These are phyloP conservation scores for Perccottus glenii DNA, from an alignment of 2,113 vertebrate genomes.

Conservation along the genomic window DNA sequence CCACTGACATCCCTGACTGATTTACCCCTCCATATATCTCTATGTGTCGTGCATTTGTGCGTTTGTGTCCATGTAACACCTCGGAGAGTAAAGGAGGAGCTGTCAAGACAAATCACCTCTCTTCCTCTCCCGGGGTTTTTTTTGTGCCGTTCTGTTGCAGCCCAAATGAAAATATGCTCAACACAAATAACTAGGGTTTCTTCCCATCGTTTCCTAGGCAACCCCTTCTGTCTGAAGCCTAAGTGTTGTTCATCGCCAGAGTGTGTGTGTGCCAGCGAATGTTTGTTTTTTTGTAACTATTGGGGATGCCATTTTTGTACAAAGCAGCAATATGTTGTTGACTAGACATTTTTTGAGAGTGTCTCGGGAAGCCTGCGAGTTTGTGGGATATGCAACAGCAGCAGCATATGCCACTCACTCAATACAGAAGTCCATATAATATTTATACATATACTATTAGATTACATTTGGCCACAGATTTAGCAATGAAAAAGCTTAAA, in stretches of 20 bases:
- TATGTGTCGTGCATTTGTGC: slow-evolving; percentile 30
- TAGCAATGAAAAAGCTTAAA: neutral
- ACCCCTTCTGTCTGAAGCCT: slow-evolving; percentile 74
- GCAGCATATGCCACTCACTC: neutral
- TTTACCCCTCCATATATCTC: slow-evolving; percentile 40
- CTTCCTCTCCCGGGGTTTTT: slow-evolving; percentile 64
- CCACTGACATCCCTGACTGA: slow-evolving; percentile 54
- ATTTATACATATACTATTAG: neutral
- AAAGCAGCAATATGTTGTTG: slow-evolving; percentile 43
- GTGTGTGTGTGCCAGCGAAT: slow-evolving; percentile 45
- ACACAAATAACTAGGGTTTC: slow-evolving; percentile 77
- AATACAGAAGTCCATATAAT: neutral
- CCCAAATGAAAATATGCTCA: slow-evolving; percentile 77
- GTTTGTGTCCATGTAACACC: slow-evolving; percentile 59
- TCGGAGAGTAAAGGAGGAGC: slow-evolving; percentile 68
- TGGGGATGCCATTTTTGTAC: slow-evolving; percentile 51
- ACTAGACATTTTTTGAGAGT: slow-evolving; percentile 33
- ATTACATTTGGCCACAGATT: neutral
- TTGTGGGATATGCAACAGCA: neutral
- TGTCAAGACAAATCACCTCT: slow-evolving; percentile 76
- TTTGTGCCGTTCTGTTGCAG: slow-evolving; percentile 71
- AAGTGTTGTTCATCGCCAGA: slow-evolving; percentile 53
- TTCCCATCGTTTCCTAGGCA: slow-evolving; percentile 78
- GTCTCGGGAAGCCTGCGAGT: neutral
- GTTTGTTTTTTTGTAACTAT: slow-evolving; percentile 40